Conservation (phyloP, 2,888 invertebrate genomes). For the Muschampia staudingeri region DNA sequence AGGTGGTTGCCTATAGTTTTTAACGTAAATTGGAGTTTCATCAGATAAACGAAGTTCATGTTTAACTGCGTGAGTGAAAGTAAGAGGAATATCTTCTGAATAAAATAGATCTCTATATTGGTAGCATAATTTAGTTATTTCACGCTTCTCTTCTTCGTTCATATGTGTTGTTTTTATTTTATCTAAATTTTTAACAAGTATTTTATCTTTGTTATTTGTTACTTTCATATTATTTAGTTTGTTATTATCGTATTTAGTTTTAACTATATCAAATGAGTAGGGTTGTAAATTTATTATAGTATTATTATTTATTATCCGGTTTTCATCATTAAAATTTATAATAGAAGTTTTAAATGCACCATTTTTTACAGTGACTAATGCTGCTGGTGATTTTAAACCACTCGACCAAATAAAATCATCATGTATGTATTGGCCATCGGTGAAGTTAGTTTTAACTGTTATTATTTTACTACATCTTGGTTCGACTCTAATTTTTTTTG, state of each 20-base stretch:
- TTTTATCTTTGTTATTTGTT: not conserved
- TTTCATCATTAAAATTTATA: not conserved
- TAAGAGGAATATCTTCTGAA: conserved; percentile 30
- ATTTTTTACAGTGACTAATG: conserved; percentile 22
- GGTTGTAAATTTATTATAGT: conserved; percentile 3
- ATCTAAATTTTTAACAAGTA: conserved; percentile 17
- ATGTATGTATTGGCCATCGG: conserved; percentile 29
- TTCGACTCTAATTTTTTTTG: conserved; percentile 32
- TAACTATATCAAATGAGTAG: not conserved
- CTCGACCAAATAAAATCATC: conserved; percentile 30
- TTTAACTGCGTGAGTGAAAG: conserved; percentile 31
- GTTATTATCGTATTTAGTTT: not conserved
- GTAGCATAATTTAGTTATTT: conserved; percentile 26
- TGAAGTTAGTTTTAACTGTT: conserved; percentile 29
- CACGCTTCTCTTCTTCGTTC: conserved; percentile 42
- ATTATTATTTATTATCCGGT: conserved; percentile 2
- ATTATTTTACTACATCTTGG: conserved; percentile 40
- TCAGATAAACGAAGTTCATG: conserved; percentile 33
- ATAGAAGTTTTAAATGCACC: conserved; percentile 30
- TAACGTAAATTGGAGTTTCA: conserved; percentile 46
- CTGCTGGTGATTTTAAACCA: conserved; percentile 36
- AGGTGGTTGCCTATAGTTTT: conserved; percentile 59
- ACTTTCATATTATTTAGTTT: conserved; percentile 2
- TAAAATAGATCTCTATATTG: conserved; percentile 33
- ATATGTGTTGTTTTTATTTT: conserved; percentile 27